Evolutionary conservation across 2,888 invertebrate genomes (phyloP), one percentile per base, ranked within the genome.

Genomic region (Apamea crenata): DNA sequence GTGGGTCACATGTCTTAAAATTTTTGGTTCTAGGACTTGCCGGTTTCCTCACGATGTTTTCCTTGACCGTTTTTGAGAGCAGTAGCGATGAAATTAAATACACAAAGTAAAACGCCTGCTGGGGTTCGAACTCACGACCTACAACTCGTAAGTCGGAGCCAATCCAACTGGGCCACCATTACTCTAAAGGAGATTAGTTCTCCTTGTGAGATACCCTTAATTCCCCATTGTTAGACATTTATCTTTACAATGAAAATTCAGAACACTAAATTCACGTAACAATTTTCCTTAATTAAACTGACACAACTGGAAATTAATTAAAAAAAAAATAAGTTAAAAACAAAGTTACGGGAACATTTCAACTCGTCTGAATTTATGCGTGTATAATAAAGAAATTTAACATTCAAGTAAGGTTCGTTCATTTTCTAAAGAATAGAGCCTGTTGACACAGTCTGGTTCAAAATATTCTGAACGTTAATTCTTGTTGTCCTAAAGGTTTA

Each of bases 401-500:
- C 16, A 25, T 53, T 10, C 5, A 78, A 44, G 0, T 53, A 32
- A 61, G 16, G 66, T 50, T 50, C 18, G 21, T 61, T 29, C 1
- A 32, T 56, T 53, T 36, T 25, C 18, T 36, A 18, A 53, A 47
- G 36, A 68, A 75, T 16, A 36, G 36, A 29, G 16, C n/a, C 3
- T n/a, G 29, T 32, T 53, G 14, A 70, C 65, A 59, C 44, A 66
- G 59, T 59, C 47, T 70, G 7, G 56, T 36, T 70, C 4, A 21
- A 44, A 40, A 59, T 70, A 80, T 59, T 80, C 0, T 56, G 8
- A 61, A 10, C 25, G 36, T 74, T 59, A 18, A 18, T 50, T 53
- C 59, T 36, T 74, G 53, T 53, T 74, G 18, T 61, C 44, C 4
- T 14, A 21, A 18, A 53, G 61, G 61, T 68, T 78, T 56, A 56